A percentile compares a stretch with the other conserved stretches of the same genome.
Conservation (phyloP, 2,113 vertebrate species). For the Parotia lawesii region DNA sequence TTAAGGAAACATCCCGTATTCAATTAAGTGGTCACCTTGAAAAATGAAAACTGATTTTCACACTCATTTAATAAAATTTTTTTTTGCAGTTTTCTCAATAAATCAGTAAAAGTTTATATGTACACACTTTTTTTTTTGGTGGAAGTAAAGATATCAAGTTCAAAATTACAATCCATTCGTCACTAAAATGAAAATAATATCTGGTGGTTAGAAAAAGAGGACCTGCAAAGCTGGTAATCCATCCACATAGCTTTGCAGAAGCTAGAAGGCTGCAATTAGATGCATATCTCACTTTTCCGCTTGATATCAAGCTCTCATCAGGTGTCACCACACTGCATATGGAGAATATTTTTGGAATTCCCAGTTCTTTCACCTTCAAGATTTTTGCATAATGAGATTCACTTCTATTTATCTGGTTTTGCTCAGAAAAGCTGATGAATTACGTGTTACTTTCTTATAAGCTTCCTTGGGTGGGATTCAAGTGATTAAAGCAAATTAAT, state of each 20-base stretch:
- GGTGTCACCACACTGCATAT: not conserved
- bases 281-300: not conserved
- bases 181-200: not conserved
- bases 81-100: not conserved
- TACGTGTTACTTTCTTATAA: not conserved
- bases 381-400: constrained; percentile 28
- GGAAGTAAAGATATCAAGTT: not conserved
- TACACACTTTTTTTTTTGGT: not conserved
- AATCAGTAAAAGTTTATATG: not conserved
- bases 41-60: not conserved
- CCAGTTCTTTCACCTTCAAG: constrained; percentile 9
- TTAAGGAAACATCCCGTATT: not conserved
- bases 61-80: not conserved
- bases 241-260: not conserved
- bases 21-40: not conserved
- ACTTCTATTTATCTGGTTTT: not conserved
- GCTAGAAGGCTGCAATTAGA: not conserved
- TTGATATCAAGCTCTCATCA: not conserved
- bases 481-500: not conserved
- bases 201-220: not conserved
- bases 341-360: constrained; percentile 31
- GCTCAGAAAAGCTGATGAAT: not conserved
- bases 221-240: not conserved
- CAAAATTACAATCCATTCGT: not conserved
- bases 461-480: not conserved